Percentiles rank a stretch among this genome's conserved stretches.
Conservation (phyloP, 2,113 vertebrate species). For the Colossoma macropomum region DNA sequence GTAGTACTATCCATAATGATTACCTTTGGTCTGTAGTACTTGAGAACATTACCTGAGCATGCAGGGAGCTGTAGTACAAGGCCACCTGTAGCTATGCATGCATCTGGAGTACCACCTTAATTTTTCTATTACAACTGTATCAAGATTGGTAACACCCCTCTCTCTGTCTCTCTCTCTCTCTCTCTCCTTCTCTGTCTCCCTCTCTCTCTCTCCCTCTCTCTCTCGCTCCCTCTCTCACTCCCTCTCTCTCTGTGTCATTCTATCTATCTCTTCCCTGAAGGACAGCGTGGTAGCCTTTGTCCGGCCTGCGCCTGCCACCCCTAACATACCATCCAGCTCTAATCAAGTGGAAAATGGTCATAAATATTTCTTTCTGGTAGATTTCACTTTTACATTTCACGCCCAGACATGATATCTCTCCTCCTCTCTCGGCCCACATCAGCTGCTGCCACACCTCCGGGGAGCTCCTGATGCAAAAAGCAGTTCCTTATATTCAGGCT, state of each 20-base stretch:
- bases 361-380: conserved; percentile 99
- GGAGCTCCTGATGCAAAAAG: conserved; percentile 96
- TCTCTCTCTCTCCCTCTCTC: conserved; percentile 78
- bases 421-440: conserved; percentile 49
- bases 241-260: conserved; percentile 73
- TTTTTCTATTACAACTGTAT: too few species aligned
- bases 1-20: too few species aligned
- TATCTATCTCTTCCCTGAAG: conserved; percentile 86
- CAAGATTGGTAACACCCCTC: conserved; percentile 50
- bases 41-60: too few species aligned
- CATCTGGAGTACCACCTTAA: too few species aligned
- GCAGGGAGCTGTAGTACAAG: too few species aligned
- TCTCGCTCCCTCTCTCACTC: conserved; percentile 76
- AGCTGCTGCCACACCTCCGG: conserved; percentile 79
- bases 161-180: conserved; percentile 74
- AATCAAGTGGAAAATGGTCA: conserved; percentile 99
- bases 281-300: conserved; percentile 84
- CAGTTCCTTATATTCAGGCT: conserved; percentile 93
- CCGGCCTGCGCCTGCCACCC: conserved; percentile 85
- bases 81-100: too few species aligned
- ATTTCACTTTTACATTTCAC: conserved; percentile 98
- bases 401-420: conserved; percentile 89
- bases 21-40: too few species aligned
- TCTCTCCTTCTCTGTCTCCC: conserved; percentile 78
- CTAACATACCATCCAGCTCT: conserved; percentile 94